Evolutionary conservation across 2,797 vertebrate genomes (phyloP).

Genomic region (Agapornis canus): DNA sequence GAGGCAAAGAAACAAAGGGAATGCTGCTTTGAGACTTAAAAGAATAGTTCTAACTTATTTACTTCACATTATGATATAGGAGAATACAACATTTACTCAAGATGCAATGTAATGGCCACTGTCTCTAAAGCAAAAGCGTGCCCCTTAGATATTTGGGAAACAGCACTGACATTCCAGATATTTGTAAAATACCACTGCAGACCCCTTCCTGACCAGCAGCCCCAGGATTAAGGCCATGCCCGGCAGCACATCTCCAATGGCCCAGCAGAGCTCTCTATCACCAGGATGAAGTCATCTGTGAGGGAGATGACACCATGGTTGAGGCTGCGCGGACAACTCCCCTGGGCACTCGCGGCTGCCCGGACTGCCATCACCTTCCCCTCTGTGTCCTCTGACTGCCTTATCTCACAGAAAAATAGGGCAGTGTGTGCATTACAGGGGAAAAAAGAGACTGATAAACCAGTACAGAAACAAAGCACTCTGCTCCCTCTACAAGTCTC

Average conservation of each 20-base stretch:
- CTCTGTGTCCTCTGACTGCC: neutral
- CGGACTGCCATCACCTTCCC: neutral
- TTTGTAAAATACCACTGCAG: constrained; percentile 1
- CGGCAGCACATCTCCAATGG: neutral
- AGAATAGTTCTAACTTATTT: neutral
- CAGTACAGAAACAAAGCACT: constrained; percentile 46
- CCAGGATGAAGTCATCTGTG: constrained; percentile 61
- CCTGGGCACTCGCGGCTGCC: neutral
- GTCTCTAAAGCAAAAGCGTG: neutral
- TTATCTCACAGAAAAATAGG: constrained; percentile 55
- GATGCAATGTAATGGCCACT: neutral
- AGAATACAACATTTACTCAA: neutral
- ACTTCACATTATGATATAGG: neutral
- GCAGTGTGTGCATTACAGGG: neutral
- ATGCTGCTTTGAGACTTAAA: neutral
- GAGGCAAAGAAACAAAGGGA: neutral
- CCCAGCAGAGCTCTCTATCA: constrained; percentile 37
- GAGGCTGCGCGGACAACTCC: constrained; percentile 1
- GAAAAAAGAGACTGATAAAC: neutral
- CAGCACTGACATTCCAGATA: neutral
- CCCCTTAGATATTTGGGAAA: neutral
- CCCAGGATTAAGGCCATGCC: neutral
- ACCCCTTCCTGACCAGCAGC: neutral
- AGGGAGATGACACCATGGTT: constrained; percentile 33
- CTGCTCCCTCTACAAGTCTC: neutral